A percentile compares a stretch with the other conserved stretches of the same genome.
phyloP scores from a whole-genome alignment of 2,888 invertebrate genomes.

The Lamellibrachia columna region DNA sequence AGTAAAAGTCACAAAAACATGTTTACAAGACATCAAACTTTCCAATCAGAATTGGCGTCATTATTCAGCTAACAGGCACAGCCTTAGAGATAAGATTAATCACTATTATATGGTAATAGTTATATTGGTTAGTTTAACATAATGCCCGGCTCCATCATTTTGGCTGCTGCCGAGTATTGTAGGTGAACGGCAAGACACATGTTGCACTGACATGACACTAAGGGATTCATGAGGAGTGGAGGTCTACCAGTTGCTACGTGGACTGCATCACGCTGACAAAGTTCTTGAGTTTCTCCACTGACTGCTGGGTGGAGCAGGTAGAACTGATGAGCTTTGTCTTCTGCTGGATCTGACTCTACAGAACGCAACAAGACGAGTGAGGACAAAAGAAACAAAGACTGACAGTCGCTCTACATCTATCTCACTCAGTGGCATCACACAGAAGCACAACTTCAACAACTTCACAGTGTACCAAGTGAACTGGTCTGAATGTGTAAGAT shows the following conservation, averaged over 20 bases:
- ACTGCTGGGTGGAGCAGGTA: background rate
- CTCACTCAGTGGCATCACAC: background rate
- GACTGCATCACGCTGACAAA: background rate
- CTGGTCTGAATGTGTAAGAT: background rate
- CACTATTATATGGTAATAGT: background rate
- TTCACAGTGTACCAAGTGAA: background rate
- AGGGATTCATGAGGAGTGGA: background rate
- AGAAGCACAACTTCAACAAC: background rate
- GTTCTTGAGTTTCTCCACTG: slow-evolving; percentile 9
- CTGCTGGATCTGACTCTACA: background rate
- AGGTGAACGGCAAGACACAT: background rate
- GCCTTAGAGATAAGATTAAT: background rate
- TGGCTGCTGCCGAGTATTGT: slow-evolving; percentile 1
- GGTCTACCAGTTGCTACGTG: background rate
- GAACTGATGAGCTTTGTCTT: background rate
- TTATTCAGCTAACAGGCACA: background rate
- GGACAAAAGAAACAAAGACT: background rate
- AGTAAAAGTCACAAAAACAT: background rate
- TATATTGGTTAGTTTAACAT: background rate
- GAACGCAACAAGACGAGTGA: background rate
- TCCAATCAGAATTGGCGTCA: background rate
- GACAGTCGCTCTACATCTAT: background rate
- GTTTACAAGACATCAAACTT: background rate
- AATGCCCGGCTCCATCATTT: background rate
- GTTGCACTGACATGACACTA: background rate